Evolutionary conservation across 1,140 invertebrate species (phyloP), one percentile per base, ranked within the genome.

Genomic region (Panagrolaimus sp.): DNA sequence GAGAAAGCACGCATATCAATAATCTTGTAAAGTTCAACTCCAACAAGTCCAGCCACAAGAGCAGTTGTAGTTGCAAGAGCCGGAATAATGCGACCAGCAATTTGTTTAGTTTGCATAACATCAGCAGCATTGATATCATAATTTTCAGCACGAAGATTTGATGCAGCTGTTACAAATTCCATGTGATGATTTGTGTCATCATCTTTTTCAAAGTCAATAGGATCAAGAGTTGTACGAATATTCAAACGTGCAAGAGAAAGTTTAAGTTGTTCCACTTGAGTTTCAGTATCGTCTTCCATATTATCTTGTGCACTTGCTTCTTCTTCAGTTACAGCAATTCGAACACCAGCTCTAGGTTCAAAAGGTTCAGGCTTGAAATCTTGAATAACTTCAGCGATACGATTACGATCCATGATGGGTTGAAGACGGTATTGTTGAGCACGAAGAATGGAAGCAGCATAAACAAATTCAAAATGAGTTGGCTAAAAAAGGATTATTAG

Each of bases 11-110:
- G 88, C 9, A 88, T 80, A 62, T 83, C 83, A 2, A 89, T 88
- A 44, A 96, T 86, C 85, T 99, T 99, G 80, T 93, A 91, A 2
- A 98, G 85, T 85, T 99, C 96, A 26, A 98, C 84, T 79, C 91
- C 91, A 24, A 94, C 93, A 4, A 98, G 87, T 24, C 96, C 96
- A 64, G 92, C 91, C 0, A 98, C 92, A 0, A 97, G 90, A 0
- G 94, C 93, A 14, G 96, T 98, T 1, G 96, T 98, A 7, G 96
- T 99, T 4, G 96, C 96, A 79, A 99, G 97, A 14, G 96, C 96
- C 0, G 96, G 96, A 76, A 98, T 98, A 80, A 99, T 98, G 84
- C 96, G 95, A 24, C 96, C 96, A 63, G 96, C 96, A 83, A 98
- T 98, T 38, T 96, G 86, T 84, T 98, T 98, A 65, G 92, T 95